Evolutionary conservation across 2,797 vertebrate genomes (phyloP).

Genomic region (Hozukius guyotensis): DNA sequence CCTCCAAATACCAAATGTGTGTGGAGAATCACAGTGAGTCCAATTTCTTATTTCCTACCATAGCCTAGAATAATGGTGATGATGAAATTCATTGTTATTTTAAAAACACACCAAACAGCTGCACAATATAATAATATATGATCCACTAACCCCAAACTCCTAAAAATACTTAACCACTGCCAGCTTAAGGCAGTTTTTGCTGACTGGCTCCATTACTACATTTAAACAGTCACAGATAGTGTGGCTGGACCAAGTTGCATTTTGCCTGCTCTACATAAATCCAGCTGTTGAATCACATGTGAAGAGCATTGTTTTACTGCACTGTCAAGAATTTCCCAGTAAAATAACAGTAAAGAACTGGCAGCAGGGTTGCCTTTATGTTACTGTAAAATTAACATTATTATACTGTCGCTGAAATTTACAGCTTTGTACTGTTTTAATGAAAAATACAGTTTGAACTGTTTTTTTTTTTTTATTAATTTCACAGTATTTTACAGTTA

Average conservation of each 20-base stretch:
- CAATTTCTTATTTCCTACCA: not conserved
- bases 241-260: not conserved
- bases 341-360: too few relatives aligned
- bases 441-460: too few relatives aligned
- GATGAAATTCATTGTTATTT: not conserved
- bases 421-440: too few relatives aligned
- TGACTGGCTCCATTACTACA: constrained; percentile 32
- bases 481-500: too few relatives aligned
- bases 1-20: constrained; percentile 98
- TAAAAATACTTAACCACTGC: constrained; percentile 52
- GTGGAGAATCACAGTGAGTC: constrained; percentile 98
- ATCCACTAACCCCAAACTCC: constrained; percentile 20
- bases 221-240: not conserved
- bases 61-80: not conserved
- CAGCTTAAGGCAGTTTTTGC: constrained; percentile 29
- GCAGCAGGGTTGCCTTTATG: too few relatives aligned
- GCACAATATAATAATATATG: constrained; percentile 6
- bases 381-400: too few relatives aligned
- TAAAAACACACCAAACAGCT: constrained; percentile 5
- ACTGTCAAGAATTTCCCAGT: too few relatives aligned
- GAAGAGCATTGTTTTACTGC: not conserved
- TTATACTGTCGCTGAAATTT: too few relatives aligned
- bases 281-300: not conserved
- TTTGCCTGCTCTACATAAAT: not conserved
- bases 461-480: too few relatives aligned